phyloP scores from a whole-genome alignment of 2,113 vertebrate species.

The Urocynchramus pylzowi region DNA sequence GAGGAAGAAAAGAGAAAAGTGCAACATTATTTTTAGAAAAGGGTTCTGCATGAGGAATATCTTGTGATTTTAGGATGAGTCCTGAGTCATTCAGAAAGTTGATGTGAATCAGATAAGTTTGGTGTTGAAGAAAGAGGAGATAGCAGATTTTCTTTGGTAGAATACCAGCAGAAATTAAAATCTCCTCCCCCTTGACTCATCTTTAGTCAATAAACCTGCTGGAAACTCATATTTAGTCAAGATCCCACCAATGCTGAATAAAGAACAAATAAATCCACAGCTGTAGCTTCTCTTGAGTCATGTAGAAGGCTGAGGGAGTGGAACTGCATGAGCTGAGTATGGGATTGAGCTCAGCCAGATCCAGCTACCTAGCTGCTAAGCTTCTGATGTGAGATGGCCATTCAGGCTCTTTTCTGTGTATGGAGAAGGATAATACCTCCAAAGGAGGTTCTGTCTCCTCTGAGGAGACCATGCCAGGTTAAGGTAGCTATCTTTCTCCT shows the following conservation, averaged over 20 bases:
- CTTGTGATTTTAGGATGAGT: not conserved
- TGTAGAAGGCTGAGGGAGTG: not conserved
- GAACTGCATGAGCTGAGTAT: not conserved
- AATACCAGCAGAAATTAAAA: not conserved
- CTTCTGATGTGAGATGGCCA: not conserved
- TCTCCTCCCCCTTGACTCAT: not conserved
- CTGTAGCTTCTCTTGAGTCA: not conserved
- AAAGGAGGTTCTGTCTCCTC: not conserved
- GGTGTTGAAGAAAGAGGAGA: not conserved
- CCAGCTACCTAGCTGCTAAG: not conserved
- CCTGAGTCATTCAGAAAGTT: not conserved
- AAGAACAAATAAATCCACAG: not conserved
- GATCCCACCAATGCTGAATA: not conserved
- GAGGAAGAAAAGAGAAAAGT: not conserved
- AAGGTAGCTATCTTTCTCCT: not conserved
- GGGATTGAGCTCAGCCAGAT: not conserved
- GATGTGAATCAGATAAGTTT: not conserved
- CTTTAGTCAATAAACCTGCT: not conserved
- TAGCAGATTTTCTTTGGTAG: not conserved
- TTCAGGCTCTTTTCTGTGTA: not conserved
- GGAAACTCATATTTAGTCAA: not conserved
- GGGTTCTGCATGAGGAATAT: not conserved
- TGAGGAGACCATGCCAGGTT: not conserved
- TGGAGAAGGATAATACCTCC: not conserved
- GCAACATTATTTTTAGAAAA: constrained; percentile 16